Conservation (phyloP, 2,113 vertebrate genomes). For the Formicarius rufipectus region DNA sequence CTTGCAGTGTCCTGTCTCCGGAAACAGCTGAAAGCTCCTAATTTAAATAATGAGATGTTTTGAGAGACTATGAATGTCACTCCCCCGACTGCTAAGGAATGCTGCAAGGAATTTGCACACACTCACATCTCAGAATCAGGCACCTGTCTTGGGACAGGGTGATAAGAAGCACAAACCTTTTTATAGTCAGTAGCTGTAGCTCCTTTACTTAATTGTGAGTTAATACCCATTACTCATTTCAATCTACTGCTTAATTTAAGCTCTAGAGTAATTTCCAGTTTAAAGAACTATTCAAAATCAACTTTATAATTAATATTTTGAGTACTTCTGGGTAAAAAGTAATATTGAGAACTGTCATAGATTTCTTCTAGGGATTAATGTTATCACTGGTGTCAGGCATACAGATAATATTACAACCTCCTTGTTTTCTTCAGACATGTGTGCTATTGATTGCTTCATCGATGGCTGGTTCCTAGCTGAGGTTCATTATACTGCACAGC, state of each 20-base stretch:
- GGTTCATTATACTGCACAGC: conserved; percentile 4
- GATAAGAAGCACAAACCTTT: background rate
- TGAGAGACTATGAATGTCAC: background rate
- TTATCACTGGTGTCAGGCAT: background rate
- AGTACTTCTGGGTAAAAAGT: background rate
- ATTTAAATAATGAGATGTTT: background rate
- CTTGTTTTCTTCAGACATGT: background rate
- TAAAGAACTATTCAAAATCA: conserved; percentile 9
- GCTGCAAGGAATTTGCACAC: background rate
- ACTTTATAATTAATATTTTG: conserved; percentile 25
- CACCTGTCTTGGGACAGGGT: background rate
- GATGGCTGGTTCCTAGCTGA: background rate
- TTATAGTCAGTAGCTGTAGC: background rate
- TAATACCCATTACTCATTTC: background rate
- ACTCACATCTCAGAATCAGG: background rate
- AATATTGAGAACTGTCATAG: background rate
- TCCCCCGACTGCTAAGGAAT: background rate
- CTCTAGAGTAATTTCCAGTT: background rate
- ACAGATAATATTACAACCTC: background rate
- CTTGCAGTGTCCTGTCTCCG: background rate
- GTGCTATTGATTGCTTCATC: conserved; percentile 23
- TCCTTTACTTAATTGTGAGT: background rate
- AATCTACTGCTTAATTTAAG: conserved; percentile 20
- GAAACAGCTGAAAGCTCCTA: background rate
- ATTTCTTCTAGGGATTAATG: background rate